A percentile compares a stretch with the other conserved stretches of the same genome.
phyloP scores from a whole-genome alignment of 2,888 invertebrate species.

The Cerastoderma edule region DNA sequence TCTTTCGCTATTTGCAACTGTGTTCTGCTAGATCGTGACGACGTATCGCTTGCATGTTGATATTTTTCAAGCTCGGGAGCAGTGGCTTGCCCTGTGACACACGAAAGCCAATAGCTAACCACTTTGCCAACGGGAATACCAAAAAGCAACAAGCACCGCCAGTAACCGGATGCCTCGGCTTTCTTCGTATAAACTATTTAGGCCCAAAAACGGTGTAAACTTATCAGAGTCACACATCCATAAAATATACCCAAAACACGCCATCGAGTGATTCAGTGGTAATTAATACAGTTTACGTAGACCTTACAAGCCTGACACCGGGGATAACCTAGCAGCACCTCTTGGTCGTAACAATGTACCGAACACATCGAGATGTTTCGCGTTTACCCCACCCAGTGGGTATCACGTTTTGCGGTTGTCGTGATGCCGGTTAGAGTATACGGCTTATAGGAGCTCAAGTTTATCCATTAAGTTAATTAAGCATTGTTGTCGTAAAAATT shows the following conservation, averaged over 20 bases:
- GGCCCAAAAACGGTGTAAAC: no score
- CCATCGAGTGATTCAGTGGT: neutral
- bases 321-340: neutral
- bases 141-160: neutral
- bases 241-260: constrained; percentile 9
- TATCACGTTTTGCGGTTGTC: constrained; percentile 41
- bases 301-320: constrained; percentile 3
- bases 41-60: no score
- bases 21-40: no score
- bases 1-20: no score
- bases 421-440: constrained; percentile 43
- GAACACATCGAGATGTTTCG: constrained; percentile 1
- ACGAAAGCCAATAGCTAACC: no score
- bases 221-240: no score
- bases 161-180: neutral
- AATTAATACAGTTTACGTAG: neutral
- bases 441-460: constrained; percentile 46
- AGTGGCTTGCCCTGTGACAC: no score
- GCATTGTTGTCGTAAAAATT: constrained; percentile 10
- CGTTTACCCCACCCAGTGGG: constrained; percentile 43
- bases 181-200: no score
- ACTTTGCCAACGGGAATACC: no score
- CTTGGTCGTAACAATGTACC: neutral
- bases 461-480: constrained; percentile 32
- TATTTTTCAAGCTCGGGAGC: no score